Base-by-base conservation (phyloP, 2,113 vertebrate genomes). In the Tragelaphus scriptus region DNA sequence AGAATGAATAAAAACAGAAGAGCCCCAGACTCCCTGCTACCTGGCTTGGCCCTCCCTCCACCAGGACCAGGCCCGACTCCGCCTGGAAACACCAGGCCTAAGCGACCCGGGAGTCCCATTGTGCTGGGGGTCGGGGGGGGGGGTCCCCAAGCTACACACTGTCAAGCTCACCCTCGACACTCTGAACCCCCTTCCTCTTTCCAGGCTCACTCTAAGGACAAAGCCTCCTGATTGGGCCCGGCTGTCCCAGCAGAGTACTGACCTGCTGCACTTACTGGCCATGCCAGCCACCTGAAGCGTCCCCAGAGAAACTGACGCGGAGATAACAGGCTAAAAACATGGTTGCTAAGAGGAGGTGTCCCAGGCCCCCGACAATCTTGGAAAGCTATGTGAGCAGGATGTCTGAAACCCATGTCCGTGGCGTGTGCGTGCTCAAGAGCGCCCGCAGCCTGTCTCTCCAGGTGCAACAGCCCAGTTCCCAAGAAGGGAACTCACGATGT, bases 251-350 rank as follows among this genome's bases (percentile, higher is more conserved):
- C 40, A 81, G 59, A 81, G 19, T 4, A 4, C 51, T 30, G 47
- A 51, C 26, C 28, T 6, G 11, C 26, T 17, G 47, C 19, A 6
- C 17, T 11, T 7, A 84, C 81, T 7, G 14, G 44, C 44, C 28
- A 8, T 1, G 49, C 3, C 0, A 17, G n/a, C 58, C 12, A 23
- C 77, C 65, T 0, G 4, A 53, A 49, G 23, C 2, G 8, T 53
- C 61, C 58, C 44, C 7, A 21, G 55, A 75, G 26, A 51, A 63
- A 25, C 30, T 71, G 82, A 87, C 0, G 0, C 4, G 11, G 47
- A 28, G 40, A 40, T 1, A 6, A 25, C 7, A 2, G 71, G 19
- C 19, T 25, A 71, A n/a, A 47, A 59, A n/a, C 36, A 21, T 1
- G 6, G 16, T 8, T 14, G 2, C 4, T 23, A 49, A 77, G 13